Evolutionary conservation across 2,888 invertebrate genomes (phyloP), one percentile per base, ranked within the genome.

Genomic region (Spialia ferax): DNA sequence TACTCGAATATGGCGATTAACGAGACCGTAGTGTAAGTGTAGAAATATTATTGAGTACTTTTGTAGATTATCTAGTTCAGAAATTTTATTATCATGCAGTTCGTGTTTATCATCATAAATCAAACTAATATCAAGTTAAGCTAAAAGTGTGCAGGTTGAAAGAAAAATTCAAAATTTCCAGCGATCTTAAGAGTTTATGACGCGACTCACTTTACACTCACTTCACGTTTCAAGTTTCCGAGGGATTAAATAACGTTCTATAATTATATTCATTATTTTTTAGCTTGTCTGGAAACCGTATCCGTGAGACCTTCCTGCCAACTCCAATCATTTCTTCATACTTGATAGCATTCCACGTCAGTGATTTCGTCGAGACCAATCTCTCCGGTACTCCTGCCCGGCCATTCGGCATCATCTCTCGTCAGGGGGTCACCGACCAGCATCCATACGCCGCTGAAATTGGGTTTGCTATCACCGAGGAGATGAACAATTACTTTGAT

Each of bases 321-420:
- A 96, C 96, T 0, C 96, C 96, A 0, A 83, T 90, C 22, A 97
- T 98, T 95, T 97, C 97, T 1, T 96, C 97, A 0, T 99, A 99
- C 80, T 91, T 98, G 6, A 94, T 98, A 11, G 98, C 98, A 0
- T 96, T 98, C 85, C 95, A 97, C 57, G 96, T 99, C 2, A 97
- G 97, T 70, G 96, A 97, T 76, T 96, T 97, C 10, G 86, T 89
- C 10, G 85, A 83, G 42, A 89, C 90, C 0, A 77, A 72, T 23
- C 10, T 35, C n/a, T 84, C 86, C 1, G 79, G 82, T 29, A 80
- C 82, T 0, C 38, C 60, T 1, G 75, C 73, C 1, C 89, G 81
- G 68, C 92, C 91, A 0, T 87, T 93, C 71, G 81, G 81, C 63
- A 90, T 93, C 62, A 82, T 93, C 32, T 89, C 93, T 3, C 89